phyloP scores from a whole-genome alignment of 53 echinoderm and acorn worm genomes.

The Stichopus horrens region DNA sequence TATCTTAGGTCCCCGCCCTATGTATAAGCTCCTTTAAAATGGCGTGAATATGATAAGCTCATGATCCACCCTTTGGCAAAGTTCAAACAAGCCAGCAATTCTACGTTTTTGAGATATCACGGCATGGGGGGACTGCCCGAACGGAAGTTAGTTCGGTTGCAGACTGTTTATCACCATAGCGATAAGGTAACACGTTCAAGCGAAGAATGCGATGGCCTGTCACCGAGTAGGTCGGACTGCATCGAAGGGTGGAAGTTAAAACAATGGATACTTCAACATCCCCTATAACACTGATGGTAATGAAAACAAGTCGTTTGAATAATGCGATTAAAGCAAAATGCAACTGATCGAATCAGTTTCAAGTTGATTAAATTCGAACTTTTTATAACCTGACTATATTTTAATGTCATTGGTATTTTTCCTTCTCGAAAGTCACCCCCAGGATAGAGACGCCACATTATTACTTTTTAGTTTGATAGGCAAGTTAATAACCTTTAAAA shows the following conservation, averaged over 20 bases:
- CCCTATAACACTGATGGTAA: background rate
- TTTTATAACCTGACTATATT: background rate
- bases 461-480: background rate
- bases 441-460: background rate
- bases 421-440: background rate
- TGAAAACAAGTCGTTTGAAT: background rate
- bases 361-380: background rate
- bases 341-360: background rate
- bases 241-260: background rate
- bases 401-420: conserved; percentile 6
- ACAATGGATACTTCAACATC: conserved; percentile 2
- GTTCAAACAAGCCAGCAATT: too few relatives aligned
- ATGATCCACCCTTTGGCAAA: too few relatives aligned
- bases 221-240: conserved; percentile 10
- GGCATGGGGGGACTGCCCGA: too few relatives aligned
- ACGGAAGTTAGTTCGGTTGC: background rate
- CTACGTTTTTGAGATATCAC: too few relatives aligned
- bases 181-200: conserved; percentile 2
- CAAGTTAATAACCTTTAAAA: background rate
- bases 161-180: conserved; percentile 3
- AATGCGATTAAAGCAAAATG: background rate
- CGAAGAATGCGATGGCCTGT: conserved; percentile 22
- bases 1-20: too few relatives aligned
- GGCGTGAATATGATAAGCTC: too few relatives aligned
- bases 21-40: too few relatives aligned